phyloP scores from a whole-genome alignment of 2,797 vertebrate species.

The Falco berigora region DNA sequence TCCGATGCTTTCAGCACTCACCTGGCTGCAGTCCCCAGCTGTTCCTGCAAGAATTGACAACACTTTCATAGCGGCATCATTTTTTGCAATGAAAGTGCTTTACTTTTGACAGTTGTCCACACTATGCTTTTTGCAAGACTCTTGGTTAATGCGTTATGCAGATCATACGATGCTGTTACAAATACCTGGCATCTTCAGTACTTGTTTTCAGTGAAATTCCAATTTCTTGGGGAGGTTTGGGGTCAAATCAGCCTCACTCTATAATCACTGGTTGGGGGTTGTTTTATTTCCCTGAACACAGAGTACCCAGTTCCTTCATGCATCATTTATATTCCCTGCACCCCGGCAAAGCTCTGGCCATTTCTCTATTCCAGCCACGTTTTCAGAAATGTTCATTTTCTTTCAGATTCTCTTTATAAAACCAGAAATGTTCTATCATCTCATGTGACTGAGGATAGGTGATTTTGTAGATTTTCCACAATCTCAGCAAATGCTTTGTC shows the following conservation, averaged over 20 bases:
- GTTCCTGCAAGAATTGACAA: not conserved
- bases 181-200: not conserved
- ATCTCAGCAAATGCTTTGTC: constrained; percentile 39
- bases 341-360: not conserved
- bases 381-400: constrained; percentile 56
- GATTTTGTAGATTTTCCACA: constrained; percentile 29
- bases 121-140: not conserved
- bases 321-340: constrained; percentile 47
- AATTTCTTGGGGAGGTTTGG: not conserved
- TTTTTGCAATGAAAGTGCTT: not conserved
- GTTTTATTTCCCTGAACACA: constrained; percentile 48
- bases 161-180: not conserved
- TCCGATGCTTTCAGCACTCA: not conserved
- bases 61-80: not conserved
- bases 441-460: not conserved
- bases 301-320: constrained; percentile 12
- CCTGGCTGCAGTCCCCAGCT: not conserved
- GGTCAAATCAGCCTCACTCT: not conserved
- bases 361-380: constrained; percentile 40
- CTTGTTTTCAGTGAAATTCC: not conserved
- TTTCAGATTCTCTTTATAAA: constrained; percentile 41
- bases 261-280: not conserved
- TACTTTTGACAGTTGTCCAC: not conserved
- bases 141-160: not conserved
- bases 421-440: constrained; percentile 31